Evolutionary conservation across 2,888 invertebrate species (phyloP).

Genomic region (Diadegma fenestrale): DNA sequence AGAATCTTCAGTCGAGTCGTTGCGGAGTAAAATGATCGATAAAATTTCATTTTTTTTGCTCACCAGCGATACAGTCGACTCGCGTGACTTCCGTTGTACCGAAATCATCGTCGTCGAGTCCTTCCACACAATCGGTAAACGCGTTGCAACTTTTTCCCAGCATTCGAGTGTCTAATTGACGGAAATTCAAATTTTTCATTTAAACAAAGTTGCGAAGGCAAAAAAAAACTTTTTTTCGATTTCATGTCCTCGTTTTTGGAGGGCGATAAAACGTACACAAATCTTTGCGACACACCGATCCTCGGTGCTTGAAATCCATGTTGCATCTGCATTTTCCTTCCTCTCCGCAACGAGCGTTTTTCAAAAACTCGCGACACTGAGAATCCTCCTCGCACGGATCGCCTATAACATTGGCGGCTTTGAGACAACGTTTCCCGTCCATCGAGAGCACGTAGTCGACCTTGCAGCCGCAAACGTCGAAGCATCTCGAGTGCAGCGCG

Average conservation of each 20-base stretch:
- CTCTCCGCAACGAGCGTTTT: conserved; percentile 73
- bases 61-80: conserved; percentile 79
- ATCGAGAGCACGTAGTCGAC: conserved; percentile 79
- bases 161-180: conserved; percentile 64
- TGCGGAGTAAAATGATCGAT: not conserved
- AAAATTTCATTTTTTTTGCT: not conserved
- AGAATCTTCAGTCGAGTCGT: not conserved
- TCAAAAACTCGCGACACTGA: conserved; percentile 80
- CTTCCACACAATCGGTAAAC: conserved; percentile 77
- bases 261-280: conserved; percentile 72
- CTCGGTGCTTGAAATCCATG: conserved; percentile 76
- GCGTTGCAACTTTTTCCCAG: conserved; percentile 72
- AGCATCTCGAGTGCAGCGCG: conserved; percentile 79
- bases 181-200: not conserved
- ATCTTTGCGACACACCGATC: conserved; percentile 75
- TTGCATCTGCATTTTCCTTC: conserved; percentile 77
- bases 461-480: conserved; percentile 80
- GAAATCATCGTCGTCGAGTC: conserved; percentile 75
- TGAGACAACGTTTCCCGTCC: conserved; percentile 79
- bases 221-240: too few species aligned
- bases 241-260: not conserved
- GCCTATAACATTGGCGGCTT: conserved; percentile 78
- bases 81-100: conserved; percentile 75
- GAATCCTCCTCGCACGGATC: conserved; percentile 79
- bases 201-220: too few species aligned